phyloP scores from a whole-genome alignment of 2,888 invertebrate genomes.

The Melolontha melolontha region DNA sequence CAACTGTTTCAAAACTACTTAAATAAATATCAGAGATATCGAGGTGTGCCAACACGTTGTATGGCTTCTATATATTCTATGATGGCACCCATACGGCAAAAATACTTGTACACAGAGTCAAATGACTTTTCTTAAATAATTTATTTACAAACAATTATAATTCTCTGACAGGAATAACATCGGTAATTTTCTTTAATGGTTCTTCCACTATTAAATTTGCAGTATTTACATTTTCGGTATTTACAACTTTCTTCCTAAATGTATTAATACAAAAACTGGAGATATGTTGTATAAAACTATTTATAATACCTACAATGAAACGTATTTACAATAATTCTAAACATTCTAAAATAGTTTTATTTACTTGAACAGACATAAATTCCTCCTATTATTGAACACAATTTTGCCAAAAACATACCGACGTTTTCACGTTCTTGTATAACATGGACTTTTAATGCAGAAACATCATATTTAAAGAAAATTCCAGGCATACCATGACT shows the following conservation, averaged over 20 bases:
- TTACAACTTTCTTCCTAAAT: constrained; percentile 23
- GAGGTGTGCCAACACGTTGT: no score
- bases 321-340: constrained; percentile 7
- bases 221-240: constrained; percentile 2
- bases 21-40: no score
- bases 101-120: no score
- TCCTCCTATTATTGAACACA: constrained; percentile 93
- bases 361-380: constrained; percentile 87
- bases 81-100: no score
- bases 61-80: no score
- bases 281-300: constrained; percentile 47
- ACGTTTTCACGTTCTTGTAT: constrained; percentile 82
- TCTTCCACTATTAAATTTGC: constrained; percentile 31
- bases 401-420: constrained; percentile 83
- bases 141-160: neutral
- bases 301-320: constrained; percentile 48
- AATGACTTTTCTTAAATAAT: no score
- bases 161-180: constrained; percentile 51
- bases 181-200: constrained; percentile 39
- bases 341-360: constrained; percentile 7
- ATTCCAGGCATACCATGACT: constrained; percentile 96
- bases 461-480: constrained; percentile 95
- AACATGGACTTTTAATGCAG: constrained; percentile 88
- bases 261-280: constrained; percentile 46
- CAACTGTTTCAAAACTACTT: no score